Evolutionary conservation across 2,797 vertebrate species (phyloP).

Genomic region (Phataginus tetradactyla): DNA sequence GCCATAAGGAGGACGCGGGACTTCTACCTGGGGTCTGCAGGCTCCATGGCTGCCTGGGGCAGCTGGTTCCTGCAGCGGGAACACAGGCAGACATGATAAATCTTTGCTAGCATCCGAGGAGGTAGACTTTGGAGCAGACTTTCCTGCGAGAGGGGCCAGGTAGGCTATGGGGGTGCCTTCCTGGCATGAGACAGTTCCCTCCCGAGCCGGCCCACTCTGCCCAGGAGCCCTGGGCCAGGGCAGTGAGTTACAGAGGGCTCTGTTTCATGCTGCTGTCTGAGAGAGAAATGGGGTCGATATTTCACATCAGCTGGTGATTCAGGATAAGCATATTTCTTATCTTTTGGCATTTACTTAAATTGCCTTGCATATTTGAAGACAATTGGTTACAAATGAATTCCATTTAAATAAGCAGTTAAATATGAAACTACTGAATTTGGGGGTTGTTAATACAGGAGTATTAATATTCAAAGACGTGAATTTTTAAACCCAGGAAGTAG

Average conservation of each 20-base stretch:
- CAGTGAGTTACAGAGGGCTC: neutral
- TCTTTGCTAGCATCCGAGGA: neutral
- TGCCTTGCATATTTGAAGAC: slow-evolving; percentile 74
- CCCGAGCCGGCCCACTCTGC: neutral
- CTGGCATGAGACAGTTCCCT: neutral
- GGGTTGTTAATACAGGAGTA: slow-evolving; percentile 65
- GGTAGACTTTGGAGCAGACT: neutral
- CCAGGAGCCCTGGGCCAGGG: neutral
- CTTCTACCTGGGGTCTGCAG: neutral
- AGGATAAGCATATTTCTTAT: slow-evolving; percentile 69
- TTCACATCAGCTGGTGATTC: slow-evolving; percentile 55
- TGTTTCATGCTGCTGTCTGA: neutral
- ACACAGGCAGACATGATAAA: neutral
- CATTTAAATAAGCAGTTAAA: slow-evolving; percentile 76
- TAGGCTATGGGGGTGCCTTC: neutral
- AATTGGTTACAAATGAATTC: slow-evolving; percentile 78
- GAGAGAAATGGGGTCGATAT: slow-evolving; percentile 22
- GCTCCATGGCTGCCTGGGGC: neutral
- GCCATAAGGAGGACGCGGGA: neutral
- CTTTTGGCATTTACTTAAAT: slow-evolving; percentile 76
- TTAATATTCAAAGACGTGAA: slow-evolving; percentile 72
- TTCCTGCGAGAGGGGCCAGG: neutral
- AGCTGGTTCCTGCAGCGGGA: neutral
- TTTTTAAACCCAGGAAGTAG: slow-evolving; percentile 66
- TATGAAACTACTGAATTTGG: slow-evolving; percentile 71